Evolutionary conservation across 2,113 vertebrate species (phyloP).

Genomic region (Crypturellus undulatus): DNA sequence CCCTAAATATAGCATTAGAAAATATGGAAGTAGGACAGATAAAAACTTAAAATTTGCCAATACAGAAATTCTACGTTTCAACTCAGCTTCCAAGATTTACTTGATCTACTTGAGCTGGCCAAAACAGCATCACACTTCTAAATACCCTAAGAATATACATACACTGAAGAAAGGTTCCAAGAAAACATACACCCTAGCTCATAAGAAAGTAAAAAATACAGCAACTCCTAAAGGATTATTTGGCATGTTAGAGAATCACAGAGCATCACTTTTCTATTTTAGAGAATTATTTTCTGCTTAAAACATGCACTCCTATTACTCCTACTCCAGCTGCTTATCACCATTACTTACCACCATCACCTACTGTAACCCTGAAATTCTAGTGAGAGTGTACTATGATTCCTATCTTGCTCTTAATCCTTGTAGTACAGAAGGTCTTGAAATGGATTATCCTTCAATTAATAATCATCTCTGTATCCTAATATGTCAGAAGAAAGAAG

Average conservation of each 20-base stretch:
- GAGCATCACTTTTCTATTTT: not conserved
- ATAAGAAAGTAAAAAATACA: not conserved
- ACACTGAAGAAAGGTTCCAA: not conserved
- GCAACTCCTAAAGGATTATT: not conserved
- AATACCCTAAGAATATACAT: not conserved
- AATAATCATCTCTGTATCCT: not conserved
- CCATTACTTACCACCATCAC: too few relatives aligned
- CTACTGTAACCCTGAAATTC: not conserved
- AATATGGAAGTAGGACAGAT: rapidly evolving
- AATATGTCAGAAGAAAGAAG: not conserved
- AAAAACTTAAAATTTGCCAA: not conserved
- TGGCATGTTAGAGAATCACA: not conserved
- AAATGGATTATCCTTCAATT: not conserved
- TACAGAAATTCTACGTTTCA: not conserved
- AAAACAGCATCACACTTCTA: not conserved
- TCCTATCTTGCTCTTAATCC: not conserved
- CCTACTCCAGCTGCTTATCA: not conserved
- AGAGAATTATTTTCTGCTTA: not conserved
- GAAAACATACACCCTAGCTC: not conserved
- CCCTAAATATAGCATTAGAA: not conserved
- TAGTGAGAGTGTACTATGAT: not conserved
- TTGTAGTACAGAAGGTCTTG: not conserved
- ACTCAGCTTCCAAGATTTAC: not conserved
- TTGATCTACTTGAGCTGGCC: not conserved
- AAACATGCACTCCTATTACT: not conserved